Conservation (phyloP, 2,113 vertebrate species). For the Struthio camelus region DNA sequence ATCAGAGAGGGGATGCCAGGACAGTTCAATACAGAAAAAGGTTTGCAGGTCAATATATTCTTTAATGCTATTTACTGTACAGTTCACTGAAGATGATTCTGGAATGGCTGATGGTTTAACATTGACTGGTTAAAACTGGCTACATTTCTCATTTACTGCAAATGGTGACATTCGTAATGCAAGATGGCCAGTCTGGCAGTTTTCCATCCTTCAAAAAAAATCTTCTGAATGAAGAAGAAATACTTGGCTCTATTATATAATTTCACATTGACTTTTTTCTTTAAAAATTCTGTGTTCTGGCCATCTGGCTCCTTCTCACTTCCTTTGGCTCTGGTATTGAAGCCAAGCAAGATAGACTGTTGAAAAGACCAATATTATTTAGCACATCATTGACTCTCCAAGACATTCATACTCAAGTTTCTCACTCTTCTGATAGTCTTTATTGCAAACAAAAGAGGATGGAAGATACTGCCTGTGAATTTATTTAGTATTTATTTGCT, state of each 20-base stretch:
- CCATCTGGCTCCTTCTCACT: conserved; percentile 51
- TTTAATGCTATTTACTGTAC: neutral
- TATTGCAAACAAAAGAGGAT: neutral
- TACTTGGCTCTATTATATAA: conserved; percentile 35
- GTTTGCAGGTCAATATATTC: neutral
- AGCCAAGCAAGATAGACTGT: conserved; percentile 46
- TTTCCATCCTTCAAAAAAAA: neutral
- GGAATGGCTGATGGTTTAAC: neutral
- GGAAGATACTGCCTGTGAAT: neutral
- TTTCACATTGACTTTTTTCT: neutral
- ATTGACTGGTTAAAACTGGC: neutral
- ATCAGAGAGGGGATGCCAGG: neutral
- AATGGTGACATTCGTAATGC: neutral
- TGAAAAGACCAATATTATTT: conserved; percentile 59
- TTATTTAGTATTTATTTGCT: conserved; percentile 26
- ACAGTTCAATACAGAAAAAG: neutral
- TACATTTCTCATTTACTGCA: neutral
- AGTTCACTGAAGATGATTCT: neutral
- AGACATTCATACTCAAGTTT: conserved; percentile 45
- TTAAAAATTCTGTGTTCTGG: conserved; percentile 1
- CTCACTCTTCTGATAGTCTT: conserved; percentile 32
- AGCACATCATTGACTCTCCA: conserved; percentile 48
- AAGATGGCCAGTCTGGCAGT: neutral
- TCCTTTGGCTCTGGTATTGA: conserved; percentile 44
- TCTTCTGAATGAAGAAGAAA: conserved; percentile 16